phyloP scores from a whole-genome alignment of 2,797 vertebrate species.

The Neostethus bicornis region DNA sequence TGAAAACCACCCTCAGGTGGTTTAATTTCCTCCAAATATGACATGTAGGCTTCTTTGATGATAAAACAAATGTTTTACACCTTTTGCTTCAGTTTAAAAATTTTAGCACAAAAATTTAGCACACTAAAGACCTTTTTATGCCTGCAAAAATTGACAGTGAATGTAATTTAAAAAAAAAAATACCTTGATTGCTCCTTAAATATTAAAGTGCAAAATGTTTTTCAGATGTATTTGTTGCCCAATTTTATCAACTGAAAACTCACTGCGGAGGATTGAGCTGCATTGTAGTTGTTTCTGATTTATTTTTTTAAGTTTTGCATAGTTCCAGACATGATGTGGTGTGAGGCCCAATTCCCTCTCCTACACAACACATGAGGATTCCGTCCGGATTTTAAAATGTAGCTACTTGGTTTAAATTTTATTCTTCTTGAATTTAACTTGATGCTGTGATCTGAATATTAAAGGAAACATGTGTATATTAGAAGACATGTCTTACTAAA shows the following conservation, averaged over 20 bases:
- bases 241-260: neutral
- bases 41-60: neutral
- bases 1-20: neutral
- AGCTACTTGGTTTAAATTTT: neutral
- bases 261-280: neutral
- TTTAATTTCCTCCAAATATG: neutral
- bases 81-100: neutral
- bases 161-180: neutral
- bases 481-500: too few relatives aligned
- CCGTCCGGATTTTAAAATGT: neutral
- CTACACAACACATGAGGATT: too few relatives aligned
- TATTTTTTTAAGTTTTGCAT: too few relatives aligned
- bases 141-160: neutral
- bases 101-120: neutral
- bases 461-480: neutral
- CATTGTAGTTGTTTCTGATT: too few relatives aligned
- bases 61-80: too few relatives aligned
- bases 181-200: slow-evolving; percentile 1
- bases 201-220: slow-evolving; percentile 8
- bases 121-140: neutral
- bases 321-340: too few relatives aligned
- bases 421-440: neutral
- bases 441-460: neutral
- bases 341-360: too few relatives aligned
- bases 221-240: slow-evolving; percentile 21